Evolutionary conservation across 2,888 invertebrate species (phyloP), one percentile per base, ranked within the genome.

Genomic region (Cerastoderma edule): DNA sequence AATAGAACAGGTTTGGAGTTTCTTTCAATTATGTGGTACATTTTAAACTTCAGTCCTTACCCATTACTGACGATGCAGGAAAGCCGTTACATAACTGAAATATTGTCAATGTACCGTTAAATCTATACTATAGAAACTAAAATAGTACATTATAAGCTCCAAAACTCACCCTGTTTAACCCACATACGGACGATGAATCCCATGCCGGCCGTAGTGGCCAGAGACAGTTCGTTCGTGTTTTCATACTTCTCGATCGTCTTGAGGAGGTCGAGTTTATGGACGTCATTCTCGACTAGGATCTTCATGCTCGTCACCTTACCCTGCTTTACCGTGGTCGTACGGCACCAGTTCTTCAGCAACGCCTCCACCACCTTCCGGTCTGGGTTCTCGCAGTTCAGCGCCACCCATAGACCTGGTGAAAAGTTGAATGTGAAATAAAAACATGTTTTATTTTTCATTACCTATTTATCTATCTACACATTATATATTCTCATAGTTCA

Each of bases 401-500:
- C 24, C 93, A 94, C 44, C 93, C 93, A 72, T 93, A 86, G 32
- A 93, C 88, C 94, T 94, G 88, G 19, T 10, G n/a, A 39, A n/a
- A n/a, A n/a, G n/a, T n/a, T n/a, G n/a, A n/a, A 44, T 13, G 44
- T 44, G 44, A 16, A 13, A 16, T 44, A 13, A 13, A 44, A 10
- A 44, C n/a, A n/a, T n/a, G n/a, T n/a, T n/a, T n/a, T n/a, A n/a
- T 13, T 44, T 13, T n/a, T n/a, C n/a, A n/a, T n/a, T n/a, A n/a
- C n/a, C n/a, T 44, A 13, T 13, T 44, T 16, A 13, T 44, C 10
- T 44, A 13, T 16, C 16, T 13, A 44, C 16, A 44, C 44, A 44
- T 44, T 44, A 13, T 44, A 16, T 88, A 44, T 16, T 44, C 10
- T 13, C 44, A 44, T 44, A 44, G 10, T 44, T 44, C 16, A 44